Evolutionary conservation across 2,888 invertebrate genomes (phyloP).

Genomic region (Anticlea derivata): DNA sequence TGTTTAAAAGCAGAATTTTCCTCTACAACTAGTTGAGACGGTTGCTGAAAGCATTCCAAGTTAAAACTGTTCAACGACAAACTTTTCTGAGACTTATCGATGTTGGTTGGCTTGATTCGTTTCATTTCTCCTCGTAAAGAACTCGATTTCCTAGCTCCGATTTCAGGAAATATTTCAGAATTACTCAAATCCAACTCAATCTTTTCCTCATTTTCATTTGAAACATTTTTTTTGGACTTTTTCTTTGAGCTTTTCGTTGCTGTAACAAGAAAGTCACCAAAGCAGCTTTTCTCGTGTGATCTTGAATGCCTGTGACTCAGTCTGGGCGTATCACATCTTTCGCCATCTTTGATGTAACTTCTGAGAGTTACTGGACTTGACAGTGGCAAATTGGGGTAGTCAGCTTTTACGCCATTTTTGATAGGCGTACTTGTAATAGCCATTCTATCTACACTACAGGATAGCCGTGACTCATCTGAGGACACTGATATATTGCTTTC

Average conservation of each 20-base stretch:
- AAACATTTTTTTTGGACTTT: slow-evolving; percentile 57
- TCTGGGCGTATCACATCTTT: slow-evolving; percentile 71
- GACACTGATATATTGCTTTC: slow-evolving; percentile 57
- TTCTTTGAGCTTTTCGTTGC: slow-evolving; percentile 64
- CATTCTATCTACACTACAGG: slow-evolving; percentile 56
- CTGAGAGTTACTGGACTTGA: slow-evolving; percentile 66
- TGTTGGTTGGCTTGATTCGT: slow-evolving; percentile 82
- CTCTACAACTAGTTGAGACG: slow-evolving; percentile 56
- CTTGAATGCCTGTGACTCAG: slow-evolving; percentile 58
- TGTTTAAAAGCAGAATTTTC: slow-evolving; percentile 69
- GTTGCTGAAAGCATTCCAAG: slow-evolving; percentile 63
- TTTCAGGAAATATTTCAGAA: slow-evolving; percentile 72
- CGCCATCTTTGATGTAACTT: slow-evolving; percentile 53
- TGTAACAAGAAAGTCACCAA: slow-evolving; percentile 67
- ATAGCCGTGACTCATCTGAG: slow-evolving; percentile 67
- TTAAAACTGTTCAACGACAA: slow-evolving; percentile 66
- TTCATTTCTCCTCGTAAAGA: slow-evolving; percentile 63
- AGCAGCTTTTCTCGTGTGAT: slow-evolving; percentile 66
- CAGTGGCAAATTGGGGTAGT: slow-evolving; percentile 50
- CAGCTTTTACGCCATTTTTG: slow-evolving; percentile 61
- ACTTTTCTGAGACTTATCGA: slow-evolving; percentile 65
- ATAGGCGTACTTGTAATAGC: slow-evolving; percentile 68
- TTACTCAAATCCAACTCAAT: slow-evolving; percentile 66
- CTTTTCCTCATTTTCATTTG: slow-evolving; percentile 59
- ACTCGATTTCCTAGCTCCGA: slow-evolving; percentile 66